Evolutionary conservation across 2,888 invertebrate species (phyloP).

Genomic region (Parnassius smintheus): DNA sequence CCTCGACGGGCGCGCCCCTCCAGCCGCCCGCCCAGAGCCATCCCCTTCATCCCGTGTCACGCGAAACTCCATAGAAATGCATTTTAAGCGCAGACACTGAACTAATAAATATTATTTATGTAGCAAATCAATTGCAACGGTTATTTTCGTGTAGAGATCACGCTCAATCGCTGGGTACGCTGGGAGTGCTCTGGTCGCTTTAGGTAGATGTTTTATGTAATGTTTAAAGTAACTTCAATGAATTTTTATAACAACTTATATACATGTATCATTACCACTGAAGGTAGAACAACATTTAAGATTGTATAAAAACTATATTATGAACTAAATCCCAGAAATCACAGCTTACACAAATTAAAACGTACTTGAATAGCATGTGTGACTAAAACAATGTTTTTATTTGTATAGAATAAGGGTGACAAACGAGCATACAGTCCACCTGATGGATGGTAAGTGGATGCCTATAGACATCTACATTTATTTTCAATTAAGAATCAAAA

Average conservation of each 20-base stretch:
- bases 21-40: constrained; percentile 72
- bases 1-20: constrained; percentile 49
- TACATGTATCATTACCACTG: not conserved
- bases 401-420: no score
- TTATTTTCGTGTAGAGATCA: constrained; percentile 18
- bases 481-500: no score
- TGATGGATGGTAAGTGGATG: no score
- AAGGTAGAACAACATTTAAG: no score
- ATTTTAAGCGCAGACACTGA: constrained; percentile 33
- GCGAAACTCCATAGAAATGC: constrained; percentile 41
- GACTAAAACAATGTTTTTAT: no score
- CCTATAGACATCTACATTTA: no score
- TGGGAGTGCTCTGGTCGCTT: not conserved
- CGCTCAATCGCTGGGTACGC: not conserved
- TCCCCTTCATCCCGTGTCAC: constrained; percentile 43
- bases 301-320: no score
- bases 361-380: no score
- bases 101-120: constrained; percentile 36
- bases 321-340: no score
- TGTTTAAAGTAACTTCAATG: constrained; percentile 2
- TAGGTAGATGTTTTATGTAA: constrained; percentile 1
- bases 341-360: no score
- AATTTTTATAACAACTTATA: constrained; percentile 1
- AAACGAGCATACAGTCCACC: no score
- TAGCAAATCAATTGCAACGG: constrained; percentile 27